These are phyloP conservation scores for Apamea sordens DNA, from an alignment of 2,888 invertebrate genomes.

Conservation along the genomic window DNA sequence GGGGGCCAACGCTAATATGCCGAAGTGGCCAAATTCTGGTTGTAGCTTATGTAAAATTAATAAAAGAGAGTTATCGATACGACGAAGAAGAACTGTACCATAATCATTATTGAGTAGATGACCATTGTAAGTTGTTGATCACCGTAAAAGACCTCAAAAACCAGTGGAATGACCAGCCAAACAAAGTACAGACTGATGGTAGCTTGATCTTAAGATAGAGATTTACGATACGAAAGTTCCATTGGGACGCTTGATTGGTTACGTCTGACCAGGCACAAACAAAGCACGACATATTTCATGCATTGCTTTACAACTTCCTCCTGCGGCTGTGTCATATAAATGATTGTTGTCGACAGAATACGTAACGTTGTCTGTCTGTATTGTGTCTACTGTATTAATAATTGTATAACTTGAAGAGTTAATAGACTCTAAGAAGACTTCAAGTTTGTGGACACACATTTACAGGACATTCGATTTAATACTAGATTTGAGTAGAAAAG, in stretches of 20 bases:
- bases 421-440: slow-evolving; percentile 4
- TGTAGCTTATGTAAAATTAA: background rate
- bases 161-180: background rate
- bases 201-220: slow-evolving; percentile 21
- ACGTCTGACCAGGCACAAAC: slow-evolving; percentile 65
- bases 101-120: background rate
- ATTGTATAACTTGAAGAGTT: background rate
- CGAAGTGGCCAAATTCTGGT: background rate
- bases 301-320: slow-evolving; percentile 52
- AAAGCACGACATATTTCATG: slow-evolving; percentile 60
- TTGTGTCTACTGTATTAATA: slow-evolving; percentile 4
- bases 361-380: slow-evolving; percentile 6
- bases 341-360: slow-evolving; percentile 19
- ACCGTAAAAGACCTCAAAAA: background rate
- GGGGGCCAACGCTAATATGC: background rate
- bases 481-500: background rate
- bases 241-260: slow-evolving; percentile 53
- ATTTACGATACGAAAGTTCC: slow-evolving; percentile 41
- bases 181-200: background rate
- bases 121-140: too few relatives aligned
- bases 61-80: background rate
- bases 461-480: background rate
- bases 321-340: slow-evolving; percentile 24
- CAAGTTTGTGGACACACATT: background rate
- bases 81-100: background rate